Conservation (phyloP, 2,888 invertebrate genomes). For the Caenorhabditis becei region DNA sequence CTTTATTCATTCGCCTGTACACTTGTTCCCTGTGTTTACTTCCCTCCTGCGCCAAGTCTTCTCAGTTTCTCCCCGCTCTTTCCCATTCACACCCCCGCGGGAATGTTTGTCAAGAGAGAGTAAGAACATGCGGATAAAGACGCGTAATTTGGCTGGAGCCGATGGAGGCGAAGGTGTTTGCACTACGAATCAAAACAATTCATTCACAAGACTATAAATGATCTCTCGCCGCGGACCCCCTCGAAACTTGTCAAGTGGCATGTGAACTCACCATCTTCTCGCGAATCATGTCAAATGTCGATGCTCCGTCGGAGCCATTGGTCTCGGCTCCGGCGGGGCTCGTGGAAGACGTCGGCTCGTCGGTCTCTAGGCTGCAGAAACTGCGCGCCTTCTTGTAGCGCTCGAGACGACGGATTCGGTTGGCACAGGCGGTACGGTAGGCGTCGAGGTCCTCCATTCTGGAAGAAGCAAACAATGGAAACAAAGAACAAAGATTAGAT, state of each 20-base stretch:
- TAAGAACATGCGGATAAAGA: conserved; percentile 52
- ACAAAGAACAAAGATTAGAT: neutral
- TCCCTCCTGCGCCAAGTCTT: conserved; percentile 51
- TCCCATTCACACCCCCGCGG: conserved; percentile 44
- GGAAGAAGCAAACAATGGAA: neutral
- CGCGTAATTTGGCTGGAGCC: conserved; percentile 55
- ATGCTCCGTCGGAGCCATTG: conserved; percentile 18
- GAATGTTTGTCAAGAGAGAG: conserved; percentile 40
- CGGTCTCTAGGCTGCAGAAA: conserved; percentile 76
- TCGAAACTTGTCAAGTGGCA: neutral
- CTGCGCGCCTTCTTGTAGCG: conserved; percentile 80
- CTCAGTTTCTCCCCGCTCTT: conserved; percentile 44
- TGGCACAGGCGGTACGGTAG: conserved; percentile 76
- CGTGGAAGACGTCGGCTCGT: conserved; percentile 38
- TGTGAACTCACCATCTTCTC: conserved; percentile 73
- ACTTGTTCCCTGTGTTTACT: conserved; percentile 51
- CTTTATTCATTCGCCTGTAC: conserved; percentile 16
- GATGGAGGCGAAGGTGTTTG: conserved; percentile 28
- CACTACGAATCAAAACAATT: conserved; percentile 56
- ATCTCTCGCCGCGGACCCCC: conserved; percentile 13
- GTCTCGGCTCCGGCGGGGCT: conserved; percentile 39
- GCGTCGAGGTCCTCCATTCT: conserved; percentile 71
- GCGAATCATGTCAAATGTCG: conserved; percentile 72
- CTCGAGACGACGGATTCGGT: conserved; percentile 76
- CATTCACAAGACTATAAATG: conserved; percentile 42